Evolutionary conservation across 2,113 vertebrate species (phyloP), one percentile per base, ranked within the genome.

Genomic region (Corythaixoides concolor): DNA sequence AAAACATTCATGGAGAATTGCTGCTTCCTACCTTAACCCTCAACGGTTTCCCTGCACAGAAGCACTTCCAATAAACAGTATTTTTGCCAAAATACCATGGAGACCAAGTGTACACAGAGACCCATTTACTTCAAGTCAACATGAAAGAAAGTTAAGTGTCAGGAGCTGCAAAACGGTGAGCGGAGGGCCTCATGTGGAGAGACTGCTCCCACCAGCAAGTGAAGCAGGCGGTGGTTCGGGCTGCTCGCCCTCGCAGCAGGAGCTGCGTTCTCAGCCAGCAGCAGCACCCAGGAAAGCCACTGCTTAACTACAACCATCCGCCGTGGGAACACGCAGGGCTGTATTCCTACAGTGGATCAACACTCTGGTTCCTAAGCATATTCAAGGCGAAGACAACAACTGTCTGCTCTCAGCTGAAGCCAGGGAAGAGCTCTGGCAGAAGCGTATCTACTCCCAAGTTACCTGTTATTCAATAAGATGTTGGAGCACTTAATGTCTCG

Each of bases 401-500:
- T 3, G 47, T 0, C 5, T 5, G 60, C 66, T 56, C 56, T 6
- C 43, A 92, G 56, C 41, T 39, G 35, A 81, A 3, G 9, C 13
- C 52, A 78, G 17, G 13, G 26, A 75, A 75, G 41, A 90, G 69
- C 52, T 20, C 41, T 37, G 26, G 24, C 41, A 69, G 12, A 59
- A 15, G 32, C 2, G 5, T 35, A 73, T 55, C 74, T 39, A n/a
- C 32, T 78, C 67, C 50, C 92, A 78, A 37, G 3, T 94, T 97
- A 99, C 99, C 99, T 99, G 98, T 99, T 99, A 97, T 99, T 99
- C 91, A 99, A 83, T 80, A 99, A 98, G 94, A 99, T 99, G 97
- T 99, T 99, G 96, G 99, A 99, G 97, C 99, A 99, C 90, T 99
- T 99, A 84, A 99, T 99, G 96, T 99, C 99, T 92, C 99, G 98